Conservation (phyloP, 2,888 invertebrate genomes). For the Crematogaster levior region DNA sequence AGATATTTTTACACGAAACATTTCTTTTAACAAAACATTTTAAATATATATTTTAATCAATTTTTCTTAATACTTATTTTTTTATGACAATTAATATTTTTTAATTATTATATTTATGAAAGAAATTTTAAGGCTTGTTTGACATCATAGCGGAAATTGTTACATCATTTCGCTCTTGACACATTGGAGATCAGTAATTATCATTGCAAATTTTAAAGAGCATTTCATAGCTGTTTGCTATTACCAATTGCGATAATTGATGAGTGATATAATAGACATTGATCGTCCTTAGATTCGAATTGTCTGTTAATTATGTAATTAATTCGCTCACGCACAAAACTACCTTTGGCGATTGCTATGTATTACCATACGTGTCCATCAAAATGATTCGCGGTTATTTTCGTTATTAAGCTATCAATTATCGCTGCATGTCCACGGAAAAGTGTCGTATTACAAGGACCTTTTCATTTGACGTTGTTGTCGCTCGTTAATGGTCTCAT, state of each 20-base stretch:
- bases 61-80: too few relatives aligned
- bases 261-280: background rate
- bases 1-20: background rate
- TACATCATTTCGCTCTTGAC: background rate
- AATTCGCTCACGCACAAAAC: constrained; percentile 16
- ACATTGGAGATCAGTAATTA: background rate
- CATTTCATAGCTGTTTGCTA: constrained; percentile 8
- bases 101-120: background rate
- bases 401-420: constrained; percentile 74
- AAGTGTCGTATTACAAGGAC: constrained; percentile 72
- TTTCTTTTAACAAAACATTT: background rate
- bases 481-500: constrained; percentile 70
- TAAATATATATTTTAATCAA: background rate
- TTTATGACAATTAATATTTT: background rate
- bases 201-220: background rate
- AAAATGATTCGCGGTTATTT: constrained; percentile 54
- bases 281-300: constrained; percentile 22
- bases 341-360: background rate
- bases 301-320: constrained; percentile 28
- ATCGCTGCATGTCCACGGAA: constrained; percentile 56
- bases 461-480: constrained; percentile 76
- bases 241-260: constrained; percentile 21
- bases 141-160: background rate
- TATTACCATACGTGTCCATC: background rate
- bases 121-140: background rate